A percentile compares a stretch with the other conserved stretches of the same genome.
phyloP scores from a whole-genome alignment of 2,797 vertebrate species.

The Argentina silus region DNA sequence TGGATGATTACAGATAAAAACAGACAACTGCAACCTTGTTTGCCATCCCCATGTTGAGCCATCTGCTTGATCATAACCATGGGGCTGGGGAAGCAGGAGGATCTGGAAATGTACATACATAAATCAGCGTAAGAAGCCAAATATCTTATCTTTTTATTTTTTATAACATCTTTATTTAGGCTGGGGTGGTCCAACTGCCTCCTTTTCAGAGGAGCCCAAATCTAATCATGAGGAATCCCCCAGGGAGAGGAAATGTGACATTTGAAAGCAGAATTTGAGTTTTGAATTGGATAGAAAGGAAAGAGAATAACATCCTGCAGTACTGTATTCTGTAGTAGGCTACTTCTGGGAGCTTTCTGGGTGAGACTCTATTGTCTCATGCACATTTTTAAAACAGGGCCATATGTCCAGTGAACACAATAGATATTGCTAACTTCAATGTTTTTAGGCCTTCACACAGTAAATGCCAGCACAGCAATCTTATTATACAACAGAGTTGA shows the following conservation, averaged over 20 bases:
- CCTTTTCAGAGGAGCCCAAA: no score
- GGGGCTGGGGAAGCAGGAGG: not conserved
- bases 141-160: no score
- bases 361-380: no score
- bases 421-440: conserved; percentile 2
- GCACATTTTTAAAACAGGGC: not conserved
- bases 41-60: not conserved
- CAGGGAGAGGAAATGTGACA: no score
- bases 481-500: conserved; percentile 5
- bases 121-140: not conserved
- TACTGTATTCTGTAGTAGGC: no score
- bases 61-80: not conserved
- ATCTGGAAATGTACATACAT: not conserved
- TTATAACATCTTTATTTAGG: no score
- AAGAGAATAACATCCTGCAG: no score
- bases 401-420: not conserved
- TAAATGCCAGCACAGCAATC: conserved; percentile 14
- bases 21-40: conserved; percentile 1
- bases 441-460: conserved; percentile 17
- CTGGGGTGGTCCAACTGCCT: no score
- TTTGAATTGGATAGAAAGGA: no score
- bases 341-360: no score
- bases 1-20: not conserved
- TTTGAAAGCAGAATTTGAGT: no score
- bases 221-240: no score